phyloP scores from a whole-genome alignment of 2,113 vertebrate genomes.

The Gallinago undulata region DNA sequence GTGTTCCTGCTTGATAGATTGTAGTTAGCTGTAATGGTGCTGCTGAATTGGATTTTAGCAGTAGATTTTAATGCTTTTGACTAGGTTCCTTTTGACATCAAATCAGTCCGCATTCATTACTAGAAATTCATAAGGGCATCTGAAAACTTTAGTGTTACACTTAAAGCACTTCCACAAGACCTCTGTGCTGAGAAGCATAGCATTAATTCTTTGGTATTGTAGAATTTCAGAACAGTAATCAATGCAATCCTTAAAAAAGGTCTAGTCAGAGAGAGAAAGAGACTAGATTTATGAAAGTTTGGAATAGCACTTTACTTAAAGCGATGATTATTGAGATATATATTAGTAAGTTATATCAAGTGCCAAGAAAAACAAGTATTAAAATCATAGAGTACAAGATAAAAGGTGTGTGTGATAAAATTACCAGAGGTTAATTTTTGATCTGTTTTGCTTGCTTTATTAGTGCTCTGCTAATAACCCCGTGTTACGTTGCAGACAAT shows the following conservation, averaged over 20 bases:
- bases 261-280: neutral
- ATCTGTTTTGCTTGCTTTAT: neutral
- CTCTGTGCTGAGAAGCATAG: neutral
- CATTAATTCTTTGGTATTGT: neutral
- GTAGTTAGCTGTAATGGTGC: neutral
- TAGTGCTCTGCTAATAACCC: neutral
- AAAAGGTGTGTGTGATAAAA: neutral
- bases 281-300: neutral
- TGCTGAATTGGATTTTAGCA: neutral
- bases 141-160: neutral
- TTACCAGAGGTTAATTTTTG: neutral
- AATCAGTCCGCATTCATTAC: neutral
- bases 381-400: neutral
- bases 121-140: neutral
- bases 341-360: neutral
- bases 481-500: constrained; percentile 80
- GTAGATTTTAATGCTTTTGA: neutral
- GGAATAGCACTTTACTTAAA: neutral
- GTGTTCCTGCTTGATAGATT: neutral
- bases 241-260: neutral
- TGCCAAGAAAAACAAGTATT: neutral
- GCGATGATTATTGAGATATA: neutral
- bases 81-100: neutral
- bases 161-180: neutral
- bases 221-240: neutral